Percentiles rank a stretch among this genome's conserved stretches.
phyloP scores from a whole-genome alignment of 2,113 vertebrate species.

The Rhagologus leucostigma region DNA sequence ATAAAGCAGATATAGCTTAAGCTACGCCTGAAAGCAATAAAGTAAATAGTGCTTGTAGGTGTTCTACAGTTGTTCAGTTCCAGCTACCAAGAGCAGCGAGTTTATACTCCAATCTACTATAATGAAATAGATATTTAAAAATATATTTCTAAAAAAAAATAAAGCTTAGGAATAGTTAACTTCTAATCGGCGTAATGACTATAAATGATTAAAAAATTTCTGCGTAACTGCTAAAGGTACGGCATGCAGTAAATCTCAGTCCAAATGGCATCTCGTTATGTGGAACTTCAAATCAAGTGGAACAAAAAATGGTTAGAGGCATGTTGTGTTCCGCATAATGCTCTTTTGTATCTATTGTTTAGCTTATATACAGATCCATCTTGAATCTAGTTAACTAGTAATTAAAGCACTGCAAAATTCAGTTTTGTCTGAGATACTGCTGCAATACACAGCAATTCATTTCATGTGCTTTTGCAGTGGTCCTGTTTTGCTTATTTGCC shows the following conservation, averaged over 20 bases:
- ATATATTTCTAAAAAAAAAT: background rate
- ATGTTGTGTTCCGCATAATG: constrained; percentile 37
- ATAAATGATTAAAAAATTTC: background rate
- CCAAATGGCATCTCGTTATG: constrained; percentile 14
- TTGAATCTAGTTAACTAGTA: constrained; percentile 38
- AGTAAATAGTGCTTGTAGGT: background rate
- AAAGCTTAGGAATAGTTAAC: background rate
- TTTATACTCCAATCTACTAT: background rate
- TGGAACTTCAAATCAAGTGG: constrained; percentile 40
- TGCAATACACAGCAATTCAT: background rate
- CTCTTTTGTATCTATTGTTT: constrained; percentile 49
- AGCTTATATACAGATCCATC: constrained; percentile 37
- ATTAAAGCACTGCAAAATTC: constrained; percentile 38
- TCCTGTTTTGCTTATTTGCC: background rate
- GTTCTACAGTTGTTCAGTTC: background rate
- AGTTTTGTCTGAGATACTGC: background rate
- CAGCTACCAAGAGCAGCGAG: background rate
- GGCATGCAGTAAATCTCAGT: constrained; percentile 22
- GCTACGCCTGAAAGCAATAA: background rate
- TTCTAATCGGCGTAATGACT: background rate
- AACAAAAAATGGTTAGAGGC: constrained; percentile 57
- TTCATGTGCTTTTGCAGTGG: background rate
- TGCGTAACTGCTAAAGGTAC: constrained; percentile 10
- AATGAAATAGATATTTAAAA: background rate
- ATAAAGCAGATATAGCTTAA: background rate